phyloP scores from a whole-genome alignment of 2,888 invertebrate genomes.

The Drosophila nr. fundita region DNA sequence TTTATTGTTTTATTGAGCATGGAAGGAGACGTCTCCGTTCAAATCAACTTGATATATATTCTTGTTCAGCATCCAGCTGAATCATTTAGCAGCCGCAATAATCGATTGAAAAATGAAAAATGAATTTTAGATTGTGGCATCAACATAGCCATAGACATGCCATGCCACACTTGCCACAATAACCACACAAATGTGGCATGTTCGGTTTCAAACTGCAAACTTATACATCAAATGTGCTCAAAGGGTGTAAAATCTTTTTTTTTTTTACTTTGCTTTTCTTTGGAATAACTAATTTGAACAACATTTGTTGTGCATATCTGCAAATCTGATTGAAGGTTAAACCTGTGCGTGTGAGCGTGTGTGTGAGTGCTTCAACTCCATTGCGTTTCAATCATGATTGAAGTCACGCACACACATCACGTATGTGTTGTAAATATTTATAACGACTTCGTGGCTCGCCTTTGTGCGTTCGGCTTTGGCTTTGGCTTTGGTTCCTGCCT shows the following conservation, averaged over 20 bases:
- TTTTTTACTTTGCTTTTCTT: not conserved
- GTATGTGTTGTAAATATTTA: not conserved
- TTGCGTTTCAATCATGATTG: not conserved
- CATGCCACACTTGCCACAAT: not conserved
- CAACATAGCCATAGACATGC: not conserved
- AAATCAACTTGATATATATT: not conserved
- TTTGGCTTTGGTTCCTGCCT: no score
- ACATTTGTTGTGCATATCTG: not conserved
- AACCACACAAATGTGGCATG: not conserved
- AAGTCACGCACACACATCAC: not conserved
- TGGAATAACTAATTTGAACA: not conserved
- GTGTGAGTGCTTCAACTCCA: not conserved
- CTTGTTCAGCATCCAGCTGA: not conserved
- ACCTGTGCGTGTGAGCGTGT: not conserved
- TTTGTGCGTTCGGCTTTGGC: conserved; percentile 16
- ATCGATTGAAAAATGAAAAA: no score
- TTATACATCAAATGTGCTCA: not conserved
- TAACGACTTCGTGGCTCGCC: not conserved
- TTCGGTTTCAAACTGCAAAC: not conserved
- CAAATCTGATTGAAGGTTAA: not conserved
- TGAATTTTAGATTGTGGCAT: not conserved
- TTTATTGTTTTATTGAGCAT: not conserved
- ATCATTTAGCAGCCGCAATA: no score
- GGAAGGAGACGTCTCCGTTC: not conserved
- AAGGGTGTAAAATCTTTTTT: not conserved